A percentile compares a stretch with the other conserved stretches of the same genome.
These are phyloP conservation scores for Drosophila guanche DNA, from an alignment of 1,140 invertebrate species.

Conservation along the genomic window DNA sequence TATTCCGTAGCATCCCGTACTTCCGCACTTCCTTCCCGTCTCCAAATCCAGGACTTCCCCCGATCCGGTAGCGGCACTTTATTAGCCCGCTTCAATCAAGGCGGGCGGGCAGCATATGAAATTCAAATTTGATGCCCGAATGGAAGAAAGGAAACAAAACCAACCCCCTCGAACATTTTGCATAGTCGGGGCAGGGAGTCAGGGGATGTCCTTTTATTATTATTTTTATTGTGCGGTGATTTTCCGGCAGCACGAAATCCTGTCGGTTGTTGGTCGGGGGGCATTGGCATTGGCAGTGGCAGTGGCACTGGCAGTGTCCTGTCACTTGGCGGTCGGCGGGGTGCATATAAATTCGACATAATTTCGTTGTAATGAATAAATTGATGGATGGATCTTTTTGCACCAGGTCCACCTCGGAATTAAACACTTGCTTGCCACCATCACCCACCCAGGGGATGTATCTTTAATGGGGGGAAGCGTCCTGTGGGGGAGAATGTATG, in stretches of 20 bases:
- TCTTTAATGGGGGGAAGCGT: slow-evolving; percentile 1
- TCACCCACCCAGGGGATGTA: too few species aligned
- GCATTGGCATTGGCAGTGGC: too few species aligned
- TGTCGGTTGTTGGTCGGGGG: neutral
- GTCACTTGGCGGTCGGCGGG: slow-evolving; percentile 61
- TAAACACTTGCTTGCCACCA: slow-evolving; percentile 61
- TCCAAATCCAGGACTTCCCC: neutral
- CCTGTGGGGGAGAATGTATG: neutral
- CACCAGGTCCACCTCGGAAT: slow-evolving; percentile 65
- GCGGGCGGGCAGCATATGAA: slow-evolving; percentile 71
- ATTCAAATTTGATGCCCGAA: slow-evolving; percentile 74
- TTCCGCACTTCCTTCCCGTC: neutral
- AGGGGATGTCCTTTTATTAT: slow-evolving; percentile 80
- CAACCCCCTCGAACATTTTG: slow-evolving; percentile 51
- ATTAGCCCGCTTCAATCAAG: slow-evolving; percentile 77
- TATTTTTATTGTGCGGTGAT: slow-evolving; percentile 84
- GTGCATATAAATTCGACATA: slow-evolving; percentile 84
- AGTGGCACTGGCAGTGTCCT: neutral
- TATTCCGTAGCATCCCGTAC: slow-evolving; percentile 2
- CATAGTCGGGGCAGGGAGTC: slow-evolving; percentile 33
- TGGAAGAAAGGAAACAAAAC: neutral
- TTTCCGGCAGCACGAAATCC: slow-evolving; percentile 37
- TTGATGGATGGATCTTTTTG: slow-evolving; percentile 81
- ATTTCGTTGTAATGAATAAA: slow-evolving; percentile 84
- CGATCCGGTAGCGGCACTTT: slow-evolving; percentile 42